Percentiles rank a stretch among this genome's conserved stretches.
Conservation (phyloP, 2,888 invertebrate species). For the Leptinotarsa haldemani region DNA sequence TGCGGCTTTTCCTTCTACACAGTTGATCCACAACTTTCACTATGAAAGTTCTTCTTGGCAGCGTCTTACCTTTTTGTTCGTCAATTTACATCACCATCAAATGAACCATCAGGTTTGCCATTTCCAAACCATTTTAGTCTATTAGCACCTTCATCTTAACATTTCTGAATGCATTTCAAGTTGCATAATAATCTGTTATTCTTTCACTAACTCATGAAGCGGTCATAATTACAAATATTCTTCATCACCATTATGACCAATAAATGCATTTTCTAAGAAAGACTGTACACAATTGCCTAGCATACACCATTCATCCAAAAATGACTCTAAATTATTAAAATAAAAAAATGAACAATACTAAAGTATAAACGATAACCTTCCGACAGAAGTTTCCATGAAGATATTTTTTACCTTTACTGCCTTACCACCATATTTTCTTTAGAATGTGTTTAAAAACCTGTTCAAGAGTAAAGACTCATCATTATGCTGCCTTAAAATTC, state of each 20-base stretch:
- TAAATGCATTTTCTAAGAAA: constrained; percentile 32
- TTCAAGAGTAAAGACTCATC: constrained; percentile 43
- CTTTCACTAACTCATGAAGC: background rate
- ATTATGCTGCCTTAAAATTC: constrained; percentile 47
- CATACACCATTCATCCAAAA: constrained; percentile 39
- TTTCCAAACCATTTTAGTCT: background rate
- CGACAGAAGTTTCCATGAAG: constrained; percentile 40
- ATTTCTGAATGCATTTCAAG: too few species aligned
- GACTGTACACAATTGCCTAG: constrained; percentile 33
- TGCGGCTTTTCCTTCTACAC: background rate
- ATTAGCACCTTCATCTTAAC: background rate
- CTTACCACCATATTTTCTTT: constrained; percentile 36
- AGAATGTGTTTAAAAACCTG: constrained; percentile 16
- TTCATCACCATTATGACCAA: background rate
- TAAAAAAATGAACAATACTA: constrained; percentile 41
- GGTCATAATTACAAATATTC: background rate
- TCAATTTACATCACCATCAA: background rate
- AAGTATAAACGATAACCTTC: constrained; percentile 44
- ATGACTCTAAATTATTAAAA: constrained; percentile 39
- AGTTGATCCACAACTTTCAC: background rate
- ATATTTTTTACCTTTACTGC: constrained; percentile 38
- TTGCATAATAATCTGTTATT: background rate
- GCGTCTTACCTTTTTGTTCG: background rate
- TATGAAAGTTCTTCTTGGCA: background rate
- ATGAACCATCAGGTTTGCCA: background rate